These are phyloP conservation scores for Oligia latruncula DNA, from an alignment of 2,888 invertebrate genomes.

Conservation along the genomic window DNA sequence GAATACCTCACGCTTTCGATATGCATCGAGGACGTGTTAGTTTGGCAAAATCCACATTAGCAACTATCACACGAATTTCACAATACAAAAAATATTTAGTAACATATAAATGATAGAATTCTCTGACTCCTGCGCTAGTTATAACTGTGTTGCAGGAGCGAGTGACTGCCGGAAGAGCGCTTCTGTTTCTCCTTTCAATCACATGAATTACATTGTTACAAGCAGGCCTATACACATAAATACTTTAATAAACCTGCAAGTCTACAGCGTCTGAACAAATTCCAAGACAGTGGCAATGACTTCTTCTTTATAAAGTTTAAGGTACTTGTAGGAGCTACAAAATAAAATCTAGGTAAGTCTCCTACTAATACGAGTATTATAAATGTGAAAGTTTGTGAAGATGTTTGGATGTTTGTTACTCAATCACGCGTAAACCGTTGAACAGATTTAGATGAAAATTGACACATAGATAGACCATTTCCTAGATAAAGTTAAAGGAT, in stretches of 20 bases:
- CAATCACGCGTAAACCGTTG: no score
- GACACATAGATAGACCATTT: no score
- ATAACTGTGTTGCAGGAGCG: no score
- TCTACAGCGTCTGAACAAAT: neutral
- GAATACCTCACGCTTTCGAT: neutral
- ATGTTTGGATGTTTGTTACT: no score
- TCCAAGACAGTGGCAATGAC: neutral
- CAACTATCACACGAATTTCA: neutral
- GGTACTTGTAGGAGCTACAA: neutral
- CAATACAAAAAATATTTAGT: no score
- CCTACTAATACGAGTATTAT: no score
- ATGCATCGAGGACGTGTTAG: neutral
- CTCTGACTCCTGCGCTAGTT: no score
- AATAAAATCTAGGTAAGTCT: neutral
- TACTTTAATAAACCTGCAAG: neutral
- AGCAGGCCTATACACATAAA: neutral
- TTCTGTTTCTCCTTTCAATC: neutral
- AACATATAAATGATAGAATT: no score
- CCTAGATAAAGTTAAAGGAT: no score
- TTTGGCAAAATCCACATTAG: neutral
- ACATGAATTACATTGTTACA: neutral
- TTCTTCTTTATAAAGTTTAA: neutral
- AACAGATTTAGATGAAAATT: no score
- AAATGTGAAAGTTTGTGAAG: no score
- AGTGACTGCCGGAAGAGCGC: neutral